A percentile compares a stretch with the other conserved stretches of the same genome.
phyloP scores from a whole-genome alignment of 2,113 vertebrate genomes.

The Grus americana region DNA sequence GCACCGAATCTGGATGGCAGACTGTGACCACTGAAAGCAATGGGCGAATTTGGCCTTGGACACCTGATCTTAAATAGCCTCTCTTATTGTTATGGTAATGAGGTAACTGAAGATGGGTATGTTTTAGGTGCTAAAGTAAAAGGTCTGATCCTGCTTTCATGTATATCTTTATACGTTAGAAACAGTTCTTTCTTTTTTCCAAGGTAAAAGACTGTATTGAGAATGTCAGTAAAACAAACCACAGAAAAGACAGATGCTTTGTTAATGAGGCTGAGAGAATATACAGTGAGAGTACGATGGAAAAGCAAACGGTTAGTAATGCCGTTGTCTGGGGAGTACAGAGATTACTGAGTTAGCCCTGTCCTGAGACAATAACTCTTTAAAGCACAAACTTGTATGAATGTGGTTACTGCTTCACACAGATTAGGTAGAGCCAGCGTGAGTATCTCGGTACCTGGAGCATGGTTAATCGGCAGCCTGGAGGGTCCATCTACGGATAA shows the following conservation, averaged over 20 bases:
- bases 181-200: conserved; percentile 20
- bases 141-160: conserved; percentile 46
- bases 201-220: neutral
- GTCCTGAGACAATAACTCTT: neutral
- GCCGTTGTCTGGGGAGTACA: neutral
- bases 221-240: neutral
- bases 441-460: neutral
- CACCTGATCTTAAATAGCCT: neutral
- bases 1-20: neutral
- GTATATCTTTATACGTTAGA: neutral
- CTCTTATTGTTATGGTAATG: neutral
- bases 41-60: neutral
- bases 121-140: conserved; percentile 47
- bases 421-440: neutral
- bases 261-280: neutral
- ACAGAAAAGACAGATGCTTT: neutral
- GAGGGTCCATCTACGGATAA: neutral
- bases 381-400: conserved; percentile 63
- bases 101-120: neutral
- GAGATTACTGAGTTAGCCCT: neutral
- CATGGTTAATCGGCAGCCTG: neutral
- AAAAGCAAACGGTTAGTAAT: neutral
- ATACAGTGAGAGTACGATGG: neutral
- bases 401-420: conserved; percentile 9
- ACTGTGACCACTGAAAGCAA: neutral